Percentiles rank a stretch among this genome's conserved stretches.
Evolutionary conservation across 2,113 vertebrate genomes (phyloP).

Genomic region (Antechinus flavipes): DNA sequence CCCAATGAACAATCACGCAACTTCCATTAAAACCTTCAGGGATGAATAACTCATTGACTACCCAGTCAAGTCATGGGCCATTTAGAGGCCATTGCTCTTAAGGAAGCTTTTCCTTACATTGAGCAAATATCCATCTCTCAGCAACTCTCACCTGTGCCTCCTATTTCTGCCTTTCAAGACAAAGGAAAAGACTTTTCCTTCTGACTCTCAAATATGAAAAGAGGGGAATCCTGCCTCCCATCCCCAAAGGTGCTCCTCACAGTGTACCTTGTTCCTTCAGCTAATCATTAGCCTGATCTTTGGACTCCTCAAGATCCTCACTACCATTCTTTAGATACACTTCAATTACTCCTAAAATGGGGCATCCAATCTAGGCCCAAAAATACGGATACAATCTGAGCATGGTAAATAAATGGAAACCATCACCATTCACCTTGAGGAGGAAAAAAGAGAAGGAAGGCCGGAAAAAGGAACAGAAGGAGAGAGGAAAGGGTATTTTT

Average conservation of each 20-base stretch:
- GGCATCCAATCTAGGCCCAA: background rate
- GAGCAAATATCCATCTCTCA: background rate
- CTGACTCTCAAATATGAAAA: background rate
- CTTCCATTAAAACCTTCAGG: background rate
- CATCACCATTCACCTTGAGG: background rate
- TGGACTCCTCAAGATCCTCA: no score
- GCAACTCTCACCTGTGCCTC: background rate
- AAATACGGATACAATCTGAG: background rate
- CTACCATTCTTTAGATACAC: no score
- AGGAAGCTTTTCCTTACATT: background rate
- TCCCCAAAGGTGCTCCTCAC: no score
- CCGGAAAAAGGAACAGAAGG: no score
- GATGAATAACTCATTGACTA: background rate
- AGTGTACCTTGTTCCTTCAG: no score
- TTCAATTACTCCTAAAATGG: background rate
- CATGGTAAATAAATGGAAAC: background rate
- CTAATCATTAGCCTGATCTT: no score
- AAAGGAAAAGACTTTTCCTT: background rate
- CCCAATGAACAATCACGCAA: background rate
- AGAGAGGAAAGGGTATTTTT: no score
- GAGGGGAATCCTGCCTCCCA: background rate
- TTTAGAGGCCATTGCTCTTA: background rate
- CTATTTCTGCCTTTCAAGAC: background rate
- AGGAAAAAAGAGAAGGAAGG: background rate
- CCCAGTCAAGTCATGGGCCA: background rate